Percentiles rank a stretch among this genome's conserved stretches.
Evolutionary conservation across 1,140 invertebrate genomes (phyloP).

Genomic region (Drosophila repleta): DNA sequence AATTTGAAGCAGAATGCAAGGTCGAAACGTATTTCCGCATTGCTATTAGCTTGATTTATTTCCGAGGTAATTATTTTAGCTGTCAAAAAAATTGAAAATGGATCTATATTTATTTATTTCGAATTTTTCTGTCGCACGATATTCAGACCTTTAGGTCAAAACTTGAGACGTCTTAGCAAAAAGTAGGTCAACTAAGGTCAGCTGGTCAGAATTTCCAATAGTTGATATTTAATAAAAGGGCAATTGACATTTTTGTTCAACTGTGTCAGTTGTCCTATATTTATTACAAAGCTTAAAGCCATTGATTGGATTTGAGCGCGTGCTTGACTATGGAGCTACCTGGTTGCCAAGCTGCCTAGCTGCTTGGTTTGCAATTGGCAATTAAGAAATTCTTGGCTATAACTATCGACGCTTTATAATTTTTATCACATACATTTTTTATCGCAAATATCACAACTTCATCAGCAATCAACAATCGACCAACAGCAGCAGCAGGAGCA

Average conservation of each 20-base stretch:
- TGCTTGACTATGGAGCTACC: neutral
- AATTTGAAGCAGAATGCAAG: conserved; percentile 23
- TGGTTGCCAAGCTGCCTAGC: neutral
- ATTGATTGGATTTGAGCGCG: conserved; percentile 32
- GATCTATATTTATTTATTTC: conserved; percentile 35
- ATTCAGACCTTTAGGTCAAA: neutral
- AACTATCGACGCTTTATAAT: conserved; percentile 65
- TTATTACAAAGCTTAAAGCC: conserved; percentile 8
- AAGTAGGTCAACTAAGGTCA: conserved; percentile 1
- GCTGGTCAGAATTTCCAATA: too few species aligned
- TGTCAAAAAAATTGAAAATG: conserved; percentile 48
- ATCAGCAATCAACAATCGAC: conserved; percentile 67
- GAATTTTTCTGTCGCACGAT: too few species aligned
- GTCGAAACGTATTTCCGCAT: conserved; percentile 26
- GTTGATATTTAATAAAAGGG: too few species aligned
- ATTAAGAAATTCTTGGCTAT: conserved; percentile 73
- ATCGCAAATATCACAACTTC: conserved; percentile 82
- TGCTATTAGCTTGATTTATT: conserved; percentile 33
- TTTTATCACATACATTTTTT: conserved; percentile 80
- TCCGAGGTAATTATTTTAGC: conserved; percentile 18
- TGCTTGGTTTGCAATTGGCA: conserved; percentile 22
- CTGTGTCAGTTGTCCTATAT: conserved; percentile 7
- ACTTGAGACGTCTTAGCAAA: neutral
- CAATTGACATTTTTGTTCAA: too few species aligned
- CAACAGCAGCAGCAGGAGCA: conserved; percentile 27